Evolutionary conservation across 2,113 vertebrate species (phyloP).

Genomic region (Nothoprocta perdicaria): DNA sequence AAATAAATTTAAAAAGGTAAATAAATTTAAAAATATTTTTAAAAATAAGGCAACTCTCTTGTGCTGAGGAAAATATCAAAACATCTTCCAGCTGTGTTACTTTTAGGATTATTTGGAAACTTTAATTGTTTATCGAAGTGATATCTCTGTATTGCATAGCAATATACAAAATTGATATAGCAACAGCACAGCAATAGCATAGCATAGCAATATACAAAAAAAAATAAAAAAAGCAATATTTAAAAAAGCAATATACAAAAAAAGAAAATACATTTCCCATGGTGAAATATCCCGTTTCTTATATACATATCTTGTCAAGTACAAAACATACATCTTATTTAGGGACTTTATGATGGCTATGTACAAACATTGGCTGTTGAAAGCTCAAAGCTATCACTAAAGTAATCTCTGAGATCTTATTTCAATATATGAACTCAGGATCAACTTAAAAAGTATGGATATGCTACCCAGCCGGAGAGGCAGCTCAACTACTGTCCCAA

Average conservation of each 20-base stretch:
- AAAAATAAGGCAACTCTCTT: conserved; percentile 18
- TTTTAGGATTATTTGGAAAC: conserved; percentile 35
- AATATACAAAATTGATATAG: no score
- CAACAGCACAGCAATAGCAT: no score
- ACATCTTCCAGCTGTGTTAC: conserved; percentile 39
- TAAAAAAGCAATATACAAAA: no score
- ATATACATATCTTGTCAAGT: neutral
- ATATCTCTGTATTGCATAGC: neutral
- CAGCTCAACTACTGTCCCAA: neutral
- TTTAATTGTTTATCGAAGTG: conserved; percentile 44
- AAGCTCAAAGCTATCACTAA: neutral
- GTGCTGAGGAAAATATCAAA: conserved; percentile 40
- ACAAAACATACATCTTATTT: neutral
- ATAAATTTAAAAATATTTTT: conserved; percentile 38
- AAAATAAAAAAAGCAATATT: no score
- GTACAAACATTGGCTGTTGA: neutral
- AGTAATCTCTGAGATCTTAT: neutral
- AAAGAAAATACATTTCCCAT: neutral
- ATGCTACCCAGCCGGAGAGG: neutral
- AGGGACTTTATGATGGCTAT: neutral
- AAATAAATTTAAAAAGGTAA: conserved; percentile 18
- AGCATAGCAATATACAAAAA: no score
- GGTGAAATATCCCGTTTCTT: conserved; percentile 3
- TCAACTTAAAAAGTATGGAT: neutral
- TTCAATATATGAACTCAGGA: neutral